Conservation (phyloP, 2,888 invertebrate species). For the Seladonia tumulorum region DNA sequence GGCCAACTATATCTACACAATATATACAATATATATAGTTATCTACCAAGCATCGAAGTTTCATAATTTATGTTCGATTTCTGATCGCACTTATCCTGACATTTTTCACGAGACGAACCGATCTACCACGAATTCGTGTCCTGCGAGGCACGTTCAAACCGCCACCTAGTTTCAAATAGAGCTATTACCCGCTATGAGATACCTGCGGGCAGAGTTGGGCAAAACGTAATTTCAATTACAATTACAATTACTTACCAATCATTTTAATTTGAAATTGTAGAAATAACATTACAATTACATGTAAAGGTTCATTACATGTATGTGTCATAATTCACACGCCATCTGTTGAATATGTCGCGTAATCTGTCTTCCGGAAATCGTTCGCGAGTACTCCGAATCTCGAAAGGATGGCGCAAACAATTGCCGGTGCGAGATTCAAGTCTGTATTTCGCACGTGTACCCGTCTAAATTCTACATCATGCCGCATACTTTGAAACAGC, state of each 20-base stretch:
- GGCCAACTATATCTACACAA: not conserved
- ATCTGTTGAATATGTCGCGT: conserved; percentile 20
- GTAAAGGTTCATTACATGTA: too few relatives aligned
- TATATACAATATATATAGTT: not conserved
- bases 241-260: too few relatives aligned
- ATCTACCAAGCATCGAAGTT: not conserved
- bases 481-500: not conserved
- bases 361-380: not conserved
- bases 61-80: not conserved
- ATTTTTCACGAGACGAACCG: not conserved
- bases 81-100: not conserved
- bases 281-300: too few relatives aligned
- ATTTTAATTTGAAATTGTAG: too few relatives aligned
- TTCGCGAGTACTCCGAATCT: not conserved
- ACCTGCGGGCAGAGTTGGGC: too few relatives aligned
- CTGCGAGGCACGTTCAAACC: not conserved
- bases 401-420: not conserved
- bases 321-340: conserved; percentile 7
- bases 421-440: not conserved
- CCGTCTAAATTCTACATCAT: not conserved
- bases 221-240: too few relatives aligned
- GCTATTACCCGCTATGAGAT: too few relatives aligned
- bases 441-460: not conserved
- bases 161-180: not conserved
- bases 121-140: not conserved